Base-by-base conservation (phyloP, 1,140 invertebrate species). In the Piezodorus guildinii region DNA sequence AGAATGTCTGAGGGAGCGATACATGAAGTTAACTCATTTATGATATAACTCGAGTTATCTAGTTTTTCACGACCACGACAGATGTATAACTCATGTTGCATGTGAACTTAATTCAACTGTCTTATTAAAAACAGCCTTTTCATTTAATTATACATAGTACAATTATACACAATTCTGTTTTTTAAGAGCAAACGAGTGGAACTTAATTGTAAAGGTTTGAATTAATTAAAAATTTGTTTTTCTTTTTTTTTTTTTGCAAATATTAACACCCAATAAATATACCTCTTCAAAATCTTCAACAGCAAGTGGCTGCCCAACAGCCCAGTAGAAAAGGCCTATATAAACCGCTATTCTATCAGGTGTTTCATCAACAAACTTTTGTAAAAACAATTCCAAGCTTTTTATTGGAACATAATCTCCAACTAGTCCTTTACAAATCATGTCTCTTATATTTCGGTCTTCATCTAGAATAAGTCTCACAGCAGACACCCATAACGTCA, bases 251-350 rank as follows among this genome's bases (percentile, higher is more conserved):
- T 21, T n/a, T 12, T 8, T 21, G 34, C 14, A 39, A 34, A 30
- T 3, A 60, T 60, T 16, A 34, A n/a, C n/a, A n/a, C n/a, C n/a
- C n/a, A 19, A 17, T 16, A 17, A 60, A 10, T 12, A 39, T 39
- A 27, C 52, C 15, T 56, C 52, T 27, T 27, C 23, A 56, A 23
- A 19, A 23, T 56, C 52, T 56, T 56, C 52, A 27, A 27, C 52
- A 56, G 30, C 2, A 56, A 27, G 21, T 6, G 30, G 15, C 16
- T 56, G 21, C 2, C 58, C 58, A 15, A 60, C 15, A 60, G 58
- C 30, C 58, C 58, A 60, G 17, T 30, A 34, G 17, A 60, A 39
- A 17, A 60, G 27, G 27, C 46, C 46, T 49, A 21, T 21, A 6
- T 17, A 21, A 3, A 21, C 46, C 17, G 34, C 34, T 49, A n/a